Base-by-base conservation (phyloP, 2,888 invertebrate species). In the Lapara coniferarum region DNA sequence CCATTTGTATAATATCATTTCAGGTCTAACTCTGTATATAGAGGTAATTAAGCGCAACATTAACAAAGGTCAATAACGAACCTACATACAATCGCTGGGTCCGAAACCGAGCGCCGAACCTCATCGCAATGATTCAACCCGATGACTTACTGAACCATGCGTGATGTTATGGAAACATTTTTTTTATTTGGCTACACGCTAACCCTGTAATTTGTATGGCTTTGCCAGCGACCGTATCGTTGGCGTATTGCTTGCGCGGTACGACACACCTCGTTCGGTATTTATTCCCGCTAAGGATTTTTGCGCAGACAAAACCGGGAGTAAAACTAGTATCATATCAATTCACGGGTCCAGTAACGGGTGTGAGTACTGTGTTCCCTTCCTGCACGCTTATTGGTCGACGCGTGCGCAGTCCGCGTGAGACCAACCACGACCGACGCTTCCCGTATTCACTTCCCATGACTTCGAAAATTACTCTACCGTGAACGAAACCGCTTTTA, bases 391-490 rank as follows among this genome's bases (percentile, higher is more conserved):
- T 55, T 16, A 8, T 37, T 55, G n/a, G 16, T 53, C 6, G 2
- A 55, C 12, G 67, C 67, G 44, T 13, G 8, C 37, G 37, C 37
- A 37, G 7, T 7, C 66, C 55, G 57, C 16, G 66, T 66, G 69
- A 49, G 14, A 52, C 51, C 8, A 37, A 57, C 46, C 49, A 30
- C 69, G 30, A 14, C 7, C 8, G 14, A 16, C 49, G 66, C 19
- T 13, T 66, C 30, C 46, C 46, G 57, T 69, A 57, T 19, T 57
- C 57, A 66, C 16, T 57, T 69, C 66, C 69, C 69, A 69, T 66
- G 69, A 69, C 66, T 44, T 16, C 59, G 44, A 46, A 59, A 59
- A 44, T 59, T 44, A 44, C 59, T 59, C 46, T 10, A 59, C 10
- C 44, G 46, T 10, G 16, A 16, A 8, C 3, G 44, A 44, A 59